Evolutionary conservation across 2,888 invertebrate genomes (phyloP), one percentile per base, ranked within the genome.

Genomic region (Sinodicranocentrus sp.): DNA sequence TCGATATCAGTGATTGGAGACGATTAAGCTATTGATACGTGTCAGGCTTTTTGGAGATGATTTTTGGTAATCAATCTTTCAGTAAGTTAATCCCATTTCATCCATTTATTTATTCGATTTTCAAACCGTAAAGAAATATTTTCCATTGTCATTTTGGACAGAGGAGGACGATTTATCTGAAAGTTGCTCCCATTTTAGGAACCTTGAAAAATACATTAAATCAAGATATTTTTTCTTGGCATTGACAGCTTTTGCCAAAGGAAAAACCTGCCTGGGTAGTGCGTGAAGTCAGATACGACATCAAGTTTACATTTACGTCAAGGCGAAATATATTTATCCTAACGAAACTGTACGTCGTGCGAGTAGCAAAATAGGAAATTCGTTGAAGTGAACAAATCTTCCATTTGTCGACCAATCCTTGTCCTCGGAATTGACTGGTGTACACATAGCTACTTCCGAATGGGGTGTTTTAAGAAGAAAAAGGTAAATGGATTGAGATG

Each of bases 381-480:
- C 33, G 33, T 33, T 33, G 5, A 10, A 33, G 33, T 33, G 3
- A 6, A 33, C 33, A 33, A 33, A 33, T 33, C 33, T 33, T 33
- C 3, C 33, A 33, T 33, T 33, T 33, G 5, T 3, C 33, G 33
- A 19, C 21, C 65, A 33, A 43, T 43, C 44, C 1, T 21, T 67
- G 13, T 10, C 26, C 17, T 28, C 5, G 5, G 61, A 26, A 23
- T 19, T 54, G 19, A 25, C 8, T 28, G n/a, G 5, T 5, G 13
- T 21, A 57, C 3, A 2, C 10, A 59, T 13, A 59, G 21, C 10
- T 3, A 23, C 59, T 3, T 2, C 23, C 10, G 21, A 21, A 78
- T 78, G 78, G 78, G 78, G 70, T 78, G 78, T 70, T 78, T 54
- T 61, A 78, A 78, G 78, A 78, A 78, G 70, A 78, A 70, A 70